phyloP scores from a whole-genome alignment of 2,797 vertebrate species.

The Mareca strepera region DNA sequence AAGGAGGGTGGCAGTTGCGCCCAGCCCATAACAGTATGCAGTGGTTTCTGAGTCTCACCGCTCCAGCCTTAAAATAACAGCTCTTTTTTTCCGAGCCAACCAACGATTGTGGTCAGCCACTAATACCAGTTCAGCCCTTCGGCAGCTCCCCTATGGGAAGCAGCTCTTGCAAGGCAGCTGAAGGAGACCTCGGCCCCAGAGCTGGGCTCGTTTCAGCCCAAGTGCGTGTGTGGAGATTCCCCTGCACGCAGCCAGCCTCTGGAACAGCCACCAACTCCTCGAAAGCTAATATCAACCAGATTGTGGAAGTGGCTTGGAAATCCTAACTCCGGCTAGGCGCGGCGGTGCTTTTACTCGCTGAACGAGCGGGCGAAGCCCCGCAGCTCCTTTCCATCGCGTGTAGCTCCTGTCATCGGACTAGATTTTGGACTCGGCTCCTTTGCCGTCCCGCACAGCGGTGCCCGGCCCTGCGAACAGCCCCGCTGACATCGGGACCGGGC shows the following conservation, averaged over 20 bases:
- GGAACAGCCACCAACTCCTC: not conserved
- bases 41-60: slow-evolving; percentile 1
- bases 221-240: not conserved
- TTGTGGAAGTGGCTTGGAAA: not conserved
- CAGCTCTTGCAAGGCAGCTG: not conserved
- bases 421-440: not conserved
- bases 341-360: not conserved
- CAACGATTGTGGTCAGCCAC: slow-evolving; percentile 52
- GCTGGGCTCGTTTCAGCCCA: not conserved
- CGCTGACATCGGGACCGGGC: rapidly evolving
- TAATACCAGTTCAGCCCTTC: slow-evolving; percentile 57
- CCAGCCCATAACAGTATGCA: not conserved
- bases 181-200: not conserved
- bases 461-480: not conserved
- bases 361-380: not conserved
- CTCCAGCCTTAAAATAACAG: slow-evolving; percentile 54
- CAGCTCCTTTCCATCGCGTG: not conserved
- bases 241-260: not conserved
- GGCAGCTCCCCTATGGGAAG: slow-evolving; percentile 19
- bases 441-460: not conserved
- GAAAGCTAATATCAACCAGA: not conserved
- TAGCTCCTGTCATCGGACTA: not conserved
- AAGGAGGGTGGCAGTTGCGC: slow-evolving; percentile 4
- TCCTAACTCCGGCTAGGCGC: not conserved
- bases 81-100: not conserved